Base-by-base conservation (phyloP, 2,888 invertebrate species). In the Aromia moschata region DNA sequence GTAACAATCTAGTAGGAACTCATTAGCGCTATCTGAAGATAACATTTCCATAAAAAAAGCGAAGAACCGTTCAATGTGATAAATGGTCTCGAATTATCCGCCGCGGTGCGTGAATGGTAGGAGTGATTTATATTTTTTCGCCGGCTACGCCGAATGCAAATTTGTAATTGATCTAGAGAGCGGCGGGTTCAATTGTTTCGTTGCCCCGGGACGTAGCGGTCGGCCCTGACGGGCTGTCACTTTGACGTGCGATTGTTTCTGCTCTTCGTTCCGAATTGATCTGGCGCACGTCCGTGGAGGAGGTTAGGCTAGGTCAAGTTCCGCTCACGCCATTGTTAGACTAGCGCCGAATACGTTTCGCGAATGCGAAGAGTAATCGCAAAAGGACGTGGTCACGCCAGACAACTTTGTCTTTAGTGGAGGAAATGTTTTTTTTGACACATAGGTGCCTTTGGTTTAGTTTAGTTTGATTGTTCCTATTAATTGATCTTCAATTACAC, bases 291-390 rank as follows among this genome's bases (percentile, higher is more conserved):
- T 63, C 70, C 61, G 59, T 51, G 51, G 51, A 55, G 57, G 64
- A 71, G 70, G 72, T 73, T 71, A 71, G 66, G 60, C 60, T 62
- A 72, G 73, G 74, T 73, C 73, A 68, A 68, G 67, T 65, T 63
- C 60, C 69, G 65, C 72, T 67, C 68, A 70, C 70, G 71, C 71
- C 62, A 71, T 73, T 70, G 67, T 25, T 25, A 7, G 25, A 25
- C 3, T 7, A 7, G 25, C 7, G 25, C 25, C 7, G 25, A 25
- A 25, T 25, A 25, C 25, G n/a, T n/a, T n/a, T n/a, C n/a, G n/a
- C n/a, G n/a, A n/a, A n/a, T n/a, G n/a, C n/a, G n/a, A n/a, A n/a
- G n/a, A 25, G 25, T 5, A 25, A 25, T 25, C 7, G 7, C 25
- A 25, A 7, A 25, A 25, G 7, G 7, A 5, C 25, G 7, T 5